Base-by-base conservation (phyloP, 1,140 invertebrate species). In the Drosophila parvula region DNA sequence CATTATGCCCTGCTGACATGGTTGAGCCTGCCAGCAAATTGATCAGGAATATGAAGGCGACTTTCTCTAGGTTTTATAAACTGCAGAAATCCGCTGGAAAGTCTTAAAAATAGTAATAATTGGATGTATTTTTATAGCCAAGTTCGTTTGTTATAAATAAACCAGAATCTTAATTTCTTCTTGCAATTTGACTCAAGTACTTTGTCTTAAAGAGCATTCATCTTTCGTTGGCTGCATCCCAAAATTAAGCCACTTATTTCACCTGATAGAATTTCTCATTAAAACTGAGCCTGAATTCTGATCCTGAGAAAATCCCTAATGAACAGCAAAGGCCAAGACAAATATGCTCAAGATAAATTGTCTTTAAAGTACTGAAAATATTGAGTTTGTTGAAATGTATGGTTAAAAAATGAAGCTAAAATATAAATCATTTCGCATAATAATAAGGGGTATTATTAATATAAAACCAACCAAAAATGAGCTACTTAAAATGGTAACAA, bases 1-100 rank as follows among this genome's bases (percentile, higher is more conserved):
- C 65, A 70, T 78, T 63, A 56, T 67, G 69, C 53, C 30, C 34
- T 58, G 18, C 34, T n/a, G 32, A 75, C 47, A 55, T 43, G 41
- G 30, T 12, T 14, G n/a, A 51, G 28, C 12, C 44, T 38, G 22
- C 22, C 28, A 10, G 60, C 28, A 65, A 68, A 53, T 68, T 51
- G 65, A 68, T 68, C 45, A 12, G 38, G 45, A 32, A 63, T 41
- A 63, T 41, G 5, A 30, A 7, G 2, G 14, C 2, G 4, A 40
- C 38, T 14, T n/a, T 12, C 10, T 30, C 34, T 6, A 3, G 1
- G 8, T 7, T 7, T 22, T 22, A 36, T 22, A 22, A 12, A 32
- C 0, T 9, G 4, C 0, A 7, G n/a, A 30, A 9, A 36, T 41
- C 11, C 22, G 3, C 1, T 1, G n/a, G n/a, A 12, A 28, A n/a